Evolutionary conservation across 2,888 invertebrate genomes (phyloP), one percentile per base, ranked within the genome.

Genomic region (Agonum fuliginosum): DNA sequence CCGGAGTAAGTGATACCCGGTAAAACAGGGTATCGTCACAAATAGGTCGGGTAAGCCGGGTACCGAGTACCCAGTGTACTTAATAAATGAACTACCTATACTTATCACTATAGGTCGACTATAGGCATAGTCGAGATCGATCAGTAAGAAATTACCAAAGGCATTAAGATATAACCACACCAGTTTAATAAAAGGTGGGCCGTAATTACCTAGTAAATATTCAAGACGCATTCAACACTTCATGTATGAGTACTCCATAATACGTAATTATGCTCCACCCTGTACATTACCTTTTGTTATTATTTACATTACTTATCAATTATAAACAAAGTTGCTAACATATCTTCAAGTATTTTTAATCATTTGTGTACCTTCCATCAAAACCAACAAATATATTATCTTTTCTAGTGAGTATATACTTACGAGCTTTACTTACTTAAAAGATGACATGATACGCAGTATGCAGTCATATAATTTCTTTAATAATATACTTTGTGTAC

Each of bases 291-390:
- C 5, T 14, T 27, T 27, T 30, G 58, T 62, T 62, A 62, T 62
- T 62, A 62, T 62, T 54, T 54, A 54, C 34, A 62, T 8, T 30
- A 14, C 58, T 62, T 62, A 62, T 62, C 58, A 62, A 14, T 17
- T 62, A 10, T 62, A 62, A 34, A 62, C 30, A 14, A 27, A 62
- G 30, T 62, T 62, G 30, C 54, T 24, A 54, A 54, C 54, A 54
- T 22, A 46, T 22, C 54, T 54, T 0, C 1, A 4, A 8, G 1
- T 54, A 54, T 51, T 51, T 22, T 54, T n/a, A 54, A 22, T 51
- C 20, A 8, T 51, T 22, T 51, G 22, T 51, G 51, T 51, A 22
- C 51, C 22, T 51, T 20, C 51, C 24, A 51, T 51, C 51, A 6
- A 22, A 51, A 51, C 19, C 48, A 19, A 51, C 51, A 51, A 51